Percentiles rank a stretch among this genome's conserved stretches.
phyloP scores from a whole-genome alignment of 2,113 vertebrate species.

The Pholis gunnellus region DNA sequence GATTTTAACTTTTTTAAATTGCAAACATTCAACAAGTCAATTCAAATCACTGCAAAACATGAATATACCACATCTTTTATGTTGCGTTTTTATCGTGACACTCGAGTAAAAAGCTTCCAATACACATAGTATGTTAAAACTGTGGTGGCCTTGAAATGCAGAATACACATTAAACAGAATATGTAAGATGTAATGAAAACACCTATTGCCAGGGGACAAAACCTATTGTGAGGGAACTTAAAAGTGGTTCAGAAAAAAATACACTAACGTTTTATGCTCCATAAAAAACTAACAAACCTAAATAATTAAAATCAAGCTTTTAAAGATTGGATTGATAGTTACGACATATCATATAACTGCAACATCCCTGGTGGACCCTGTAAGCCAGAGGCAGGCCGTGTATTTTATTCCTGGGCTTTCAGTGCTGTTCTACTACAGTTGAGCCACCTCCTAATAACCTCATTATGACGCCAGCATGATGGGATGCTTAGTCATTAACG shows the following conservation, averaged over 20 bases:
- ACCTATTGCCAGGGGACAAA: neutral
- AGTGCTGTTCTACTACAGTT: too few relatives aligned
- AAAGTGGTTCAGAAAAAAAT: too few relatives aligned
- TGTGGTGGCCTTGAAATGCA: neutral
- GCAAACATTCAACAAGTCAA: slow-evolving; percentile 1
- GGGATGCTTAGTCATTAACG: too few relatives aligned
- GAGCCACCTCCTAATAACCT: too few relatives aligned
- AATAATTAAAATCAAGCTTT: neutral
- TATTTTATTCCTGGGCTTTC: too few relatives aligned
- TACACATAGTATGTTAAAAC: neutral
- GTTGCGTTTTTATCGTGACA: neutral
- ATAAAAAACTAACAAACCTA: too few relatives aligned
- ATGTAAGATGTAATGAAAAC: neutral
- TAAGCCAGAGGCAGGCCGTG: too few relatives aligned
- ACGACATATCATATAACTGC: neutral
- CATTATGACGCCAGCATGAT: too few relatives aligned
- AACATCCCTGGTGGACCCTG: neutral
- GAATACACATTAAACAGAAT: neutral
- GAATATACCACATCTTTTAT: neutral
- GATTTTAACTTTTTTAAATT: slow-evolving; percentile 3
- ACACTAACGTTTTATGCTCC: too few relatives aligned
- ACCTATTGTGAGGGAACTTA: too few relatives aligned
- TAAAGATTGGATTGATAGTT: neutral
- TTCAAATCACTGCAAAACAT: neutral
- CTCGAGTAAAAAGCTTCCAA: neutral